Percentiles rank a stretch among this genome's conserved stretches.
These are phyloP conservation scores for Sarcophaga subvicina DNA, from an alignment of 2,888 invertebrate genomes.

Conservation along the genomic window DNA sequence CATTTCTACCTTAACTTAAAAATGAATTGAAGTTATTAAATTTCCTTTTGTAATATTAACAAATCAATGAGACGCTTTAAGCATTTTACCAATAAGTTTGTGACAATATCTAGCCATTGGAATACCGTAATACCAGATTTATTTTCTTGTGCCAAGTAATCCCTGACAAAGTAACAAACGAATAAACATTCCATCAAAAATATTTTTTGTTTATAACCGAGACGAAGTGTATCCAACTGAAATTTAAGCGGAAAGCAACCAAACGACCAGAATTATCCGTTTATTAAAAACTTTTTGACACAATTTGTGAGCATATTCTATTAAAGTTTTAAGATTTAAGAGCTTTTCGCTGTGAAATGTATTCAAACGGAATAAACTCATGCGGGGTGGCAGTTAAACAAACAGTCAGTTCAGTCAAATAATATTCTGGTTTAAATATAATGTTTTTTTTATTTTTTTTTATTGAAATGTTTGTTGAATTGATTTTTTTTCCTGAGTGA, in stretches of 20 bases:
- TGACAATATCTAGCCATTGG: slow-evolving; percentile 21
- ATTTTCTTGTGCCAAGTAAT: no score
- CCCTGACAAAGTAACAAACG: background rate
- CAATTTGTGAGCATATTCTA: slow-evolving; percentile 49
- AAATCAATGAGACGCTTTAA: slow-evolving; percentile 27
- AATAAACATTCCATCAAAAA: background rate
- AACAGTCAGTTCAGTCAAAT: slow-evolving; percentile 5
- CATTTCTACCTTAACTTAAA: no score
- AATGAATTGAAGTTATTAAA: no score
- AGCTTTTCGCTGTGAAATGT: background rate
- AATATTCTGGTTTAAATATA: slow-evolving; percentile 38
- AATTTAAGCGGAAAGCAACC: background rate
- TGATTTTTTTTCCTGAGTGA: slow-evolving; percentile 22
- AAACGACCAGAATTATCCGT: slow-evolving; percentile 37
- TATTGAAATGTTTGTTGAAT: slow-evolving; percentile 38
- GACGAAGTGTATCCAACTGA: background rate
- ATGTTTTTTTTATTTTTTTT: slow-evolving; percentile 1
- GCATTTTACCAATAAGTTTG: slow-evolving; percentile 39
- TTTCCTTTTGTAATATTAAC: slow-evolving; percentile 1
- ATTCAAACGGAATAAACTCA: background rate
- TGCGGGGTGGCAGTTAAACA: no score
- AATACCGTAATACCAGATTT: no score
- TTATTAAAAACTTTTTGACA: slow-evolving; percentile 62
- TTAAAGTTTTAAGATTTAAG: slow-evolving; percentile 14
- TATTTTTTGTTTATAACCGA: no score